Evolutionary conservation across 1,140 invertebrate genomes (phyloP).

Genomic region (Drosophila obscura): DNA sequence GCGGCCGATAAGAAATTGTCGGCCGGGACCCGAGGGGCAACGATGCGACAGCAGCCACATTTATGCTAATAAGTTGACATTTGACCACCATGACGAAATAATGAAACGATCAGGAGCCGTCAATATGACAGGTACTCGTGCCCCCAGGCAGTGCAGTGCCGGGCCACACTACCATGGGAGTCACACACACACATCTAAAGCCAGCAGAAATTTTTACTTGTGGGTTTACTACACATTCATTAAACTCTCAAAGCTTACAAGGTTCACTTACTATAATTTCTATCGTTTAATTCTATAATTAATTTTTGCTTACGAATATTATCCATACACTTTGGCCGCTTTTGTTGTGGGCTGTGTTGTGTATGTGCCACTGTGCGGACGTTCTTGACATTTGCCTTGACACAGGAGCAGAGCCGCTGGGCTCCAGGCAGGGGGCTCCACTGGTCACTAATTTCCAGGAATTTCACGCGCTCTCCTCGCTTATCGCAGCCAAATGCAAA

Average conservation of each 20-base stretch:
- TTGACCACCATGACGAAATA: slow-evolving; percentile 82
- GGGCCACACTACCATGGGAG: not conserved
- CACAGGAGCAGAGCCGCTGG: slow-evolving; percentile 47
- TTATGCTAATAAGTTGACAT: slow-evolving; percentile 83
- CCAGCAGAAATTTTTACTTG: too few species aligned
- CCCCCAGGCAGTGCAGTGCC: too few species aligned
- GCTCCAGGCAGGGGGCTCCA: slow-evolving; percentile 32
- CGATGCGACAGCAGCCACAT: slow-evolving; percentile 61
- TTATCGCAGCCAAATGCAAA: slow-evolving; percentile 39
- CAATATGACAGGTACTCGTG: slow-evolving; percentile 60
- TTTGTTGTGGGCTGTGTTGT: not conserved
- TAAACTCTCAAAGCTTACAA: not conserved
- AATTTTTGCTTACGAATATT: not conserved
- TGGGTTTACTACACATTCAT: not conserved
- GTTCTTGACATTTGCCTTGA: slow-evolving; percentile 67
- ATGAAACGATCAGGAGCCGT: slow-evolving; percentile 74
- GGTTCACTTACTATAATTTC: not conserved
- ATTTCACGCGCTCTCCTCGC: slow-evolving; percentile 69
- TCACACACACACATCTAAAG: too few species aligned
- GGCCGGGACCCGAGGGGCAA: slow-evolving; percentile 32
- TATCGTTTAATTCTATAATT: not conserved
- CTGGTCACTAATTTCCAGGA: slow-evolving; percentile 63
- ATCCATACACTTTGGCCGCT: not conserved
- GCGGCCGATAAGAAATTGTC: slow-evolving; percentile 63
- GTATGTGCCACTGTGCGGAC: slow-evolving; percentile 19